Evolutionary conservation across 2,113 vertebrate species (phyloP).

Genomic region (Beaufortia kweichowensis): DNA sequence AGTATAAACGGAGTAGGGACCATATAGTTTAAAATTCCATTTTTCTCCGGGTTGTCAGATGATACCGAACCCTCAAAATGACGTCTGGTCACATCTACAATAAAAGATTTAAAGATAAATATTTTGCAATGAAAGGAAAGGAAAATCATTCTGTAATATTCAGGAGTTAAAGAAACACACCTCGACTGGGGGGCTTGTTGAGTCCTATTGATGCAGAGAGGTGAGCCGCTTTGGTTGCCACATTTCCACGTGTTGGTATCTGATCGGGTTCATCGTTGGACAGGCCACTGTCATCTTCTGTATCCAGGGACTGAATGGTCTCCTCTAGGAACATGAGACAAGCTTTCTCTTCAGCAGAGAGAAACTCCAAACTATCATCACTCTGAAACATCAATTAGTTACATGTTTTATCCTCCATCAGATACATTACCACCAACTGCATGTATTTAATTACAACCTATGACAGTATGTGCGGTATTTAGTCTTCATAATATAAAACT

Average conservation of each 20-base stretch:
- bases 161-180: not conserved
- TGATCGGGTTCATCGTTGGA: conserved; percentile 75
- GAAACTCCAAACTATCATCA: conserved; percentile 82
- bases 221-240: conserved; percentile 60
- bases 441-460: too few relatives aligned
- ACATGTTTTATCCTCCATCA: not conserved
- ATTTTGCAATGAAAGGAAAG: not conserved
- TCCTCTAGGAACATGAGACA: conserved; percentile 93
- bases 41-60: conserved; percentile 35
- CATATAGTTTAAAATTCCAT: conserved; percentile 52
- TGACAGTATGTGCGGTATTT: too few relatives aligned
- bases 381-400: conserved; percentile 72
- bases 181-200: conserved; percentile 63
- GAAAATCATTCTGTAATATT: not conserved
- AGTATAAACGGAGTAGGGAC: conserved; percentile 66
- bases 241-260: conserved; percentile 51
- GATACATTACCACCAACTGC: too few relatives aligned
- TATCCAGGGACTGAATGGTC: conserved; percentile 88
- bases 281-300: conserved; percentile 81
- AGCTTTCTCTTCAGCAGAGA: conserved; percentile 90
- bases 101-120: conserved; percentile 45
- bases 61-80: conserved; percentile 32
- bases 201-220: conserved; percentile 62
- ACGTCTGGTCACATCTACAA: conserved; percentile 61
- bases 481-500: not conserved